Evolutionary conservation across 1,140 invertebrate species (phyloP).

Genomic region (Leptinotarsa defecta): DNA sequence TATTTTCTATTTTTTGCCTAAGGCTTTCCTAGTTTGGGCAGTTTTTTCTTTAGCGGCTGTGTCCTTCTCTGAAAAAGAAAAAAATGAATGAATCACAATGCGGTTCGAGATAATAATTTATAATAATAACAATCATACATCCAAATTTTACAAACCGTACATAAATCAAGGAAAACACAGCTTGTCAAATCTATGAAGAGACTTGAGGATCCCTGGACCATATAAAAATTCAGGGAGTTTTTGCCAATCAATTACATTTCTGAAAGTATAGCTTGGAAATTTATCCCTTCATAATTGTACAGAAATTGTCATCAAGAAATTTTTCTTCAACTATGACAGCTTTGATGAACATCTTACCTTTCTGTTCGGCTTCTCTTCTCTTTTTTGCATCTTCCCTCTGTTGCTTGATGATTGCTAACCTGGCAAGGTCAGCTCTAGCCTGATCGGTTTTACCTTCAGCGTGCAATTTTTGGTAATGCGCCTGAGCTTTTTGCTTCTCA

Average conservation of each 20-base stretch:
- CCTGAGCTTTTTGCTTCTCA: slow-evolving; percentile 85
- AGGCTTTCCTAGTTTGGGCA: slow-evolving; percentile 52
- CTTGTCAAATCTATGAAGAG: no score
- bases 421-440: slow-evolving; percentile 89
- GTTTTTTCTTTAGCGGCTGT: slow-evolving; percentile 53
- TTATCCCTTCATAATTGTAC: no score
- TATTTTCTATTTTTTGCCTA: slow-evolving; percentile 50
- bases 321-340: not conserved
- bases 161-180: no score
- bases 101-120: no score
- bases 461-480: slow-evolving; percentile 89
- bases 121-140: no score
- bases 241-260: slow-evolving; percentile 3
- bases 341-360: slow-evolving; percentile 59
- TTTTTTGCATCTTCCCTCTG: slow-evolving; percentile 93
- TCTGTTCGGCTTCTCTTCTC: slow-evolving; percentile 84
- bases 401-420: slow-evolving; percentile 88
- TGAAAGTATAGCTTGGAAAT: not conserved
- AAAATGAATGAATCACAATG: no score
- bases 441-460: slow-evolving; percentile 94
- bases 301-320: no score
- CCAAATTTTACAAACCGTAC: no score
- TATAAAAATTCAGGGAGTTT: not conserved
- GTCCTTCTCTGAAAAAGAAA: slow-evolving; percentile 50
- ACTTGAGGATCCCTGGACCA: no score